Percentiles rank a stretch among this genome's conserved stretches.
These are phyloP conservation scores for Patella caerulea DNA, from an alignment of 2,888 invertebrate species.

Conservation along the genomic window DNA sequence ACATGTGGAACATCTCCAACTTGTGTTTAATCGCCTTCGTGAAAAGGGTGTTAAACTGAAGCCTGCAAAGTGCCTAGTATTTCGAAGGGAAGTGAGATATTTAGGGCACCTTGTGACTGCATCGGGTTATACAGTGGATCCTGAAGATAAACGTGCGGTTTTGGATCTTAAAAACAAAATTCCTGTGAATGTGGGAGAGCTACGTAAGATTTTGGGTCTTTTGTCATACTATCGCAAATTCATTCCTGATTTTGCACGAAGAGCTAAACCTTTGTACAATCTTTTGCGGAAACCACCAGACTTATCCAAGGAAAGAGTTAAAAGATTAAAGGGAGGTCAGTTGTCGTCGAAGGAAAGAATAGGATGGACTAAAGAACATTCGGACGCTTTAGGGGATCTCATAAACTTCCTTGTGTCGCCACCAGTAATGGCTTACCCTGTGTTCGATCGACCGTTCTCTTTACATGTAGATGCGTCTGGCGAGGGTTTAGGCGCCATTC, in stretches of 20 bases:
- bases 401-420: background rate
- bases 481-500: constrained; percentile 14
- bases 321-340: background rate
- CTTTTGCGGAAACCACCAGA: background rate
- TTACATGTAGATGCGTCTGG: constrained; percentile 15
- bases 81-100: constrained; percentile 16
- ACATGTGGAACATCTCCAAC: constrained; percentile 10
- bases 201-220: constrained; percentile 13
- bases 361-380: background rate
- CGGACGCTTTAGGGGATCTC: background rate
- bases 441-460: background rate
- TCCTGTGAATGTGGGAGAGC: background rate
- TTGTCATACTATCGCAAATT: constrained; percentile 12
- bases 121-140: constrained; percentile 24
- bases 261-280: constrained; percentile 11
- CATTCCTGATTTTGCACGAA: constrained; percentile 21
- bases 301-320: background rate
- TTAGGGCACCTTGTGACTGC: constrained; percentile 25
- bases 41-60: constrained; percentile 23
- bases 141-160: constrained; percentile 22
- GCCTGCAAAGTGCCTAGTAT: constrained; percentile 20
- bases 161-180: constrained; percentile 7
- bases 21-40: constrained; percentile 17
- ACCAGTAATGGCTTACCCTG: constrained; percentile 12
- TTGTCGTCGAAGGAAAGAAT: background rate